Base-by-base conservation (phyloP, 2,888 invertebrate genomes). In the Ptychoptera albimana region DNA sequence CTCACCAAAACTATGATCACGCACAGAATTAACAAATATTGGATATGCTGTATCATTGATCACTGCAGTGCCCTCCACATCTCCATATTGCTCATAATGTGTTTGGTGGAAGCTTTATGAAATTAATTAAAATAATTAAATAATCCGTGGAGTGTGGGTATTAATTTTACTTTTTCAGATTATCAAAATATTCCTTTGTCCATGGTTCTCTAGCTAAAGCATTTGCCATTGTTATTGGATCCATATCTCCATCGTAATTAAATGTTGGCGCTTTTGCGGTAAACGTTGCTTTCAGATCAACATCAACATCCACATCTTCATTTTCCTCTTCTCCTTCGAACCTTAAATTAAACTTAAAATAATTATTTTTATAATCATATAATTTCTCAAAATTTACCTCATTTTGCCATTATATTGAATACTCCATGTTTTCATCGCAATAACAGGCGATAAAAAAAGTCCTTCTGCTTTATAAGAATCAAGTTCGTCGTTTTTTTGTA, bases 81-180 rank as follows among this genome's bases (percentile, higher is more conserved):
- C 63, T 2, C 82, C 82, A 69, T 77, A 77, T 63, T 84, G 83
- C 54, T 84, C 82, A 57, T 82, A 82, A 59, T 83, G 82, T 0
- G 77, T 75, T 64, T 82, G 80, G 58, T 82, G 81, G 32, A 72
- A 64, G 48, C 81, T 81, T 59, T 36, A 66, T 54, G 48, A 37
- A 42, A 46, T 8, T 47, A 14, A 30, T 23, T 39, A n/a, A 36
- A 9, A n/a, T 43, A 36, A 10, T 38, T 30, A 29, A 37, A 2
- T 43, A 15, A 37, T 36, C 31, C 31, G 40, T n/a, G 9, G 8
- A n/a, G n/a, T n/a, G n/a, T n/a, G n/a, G n/a, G n/a, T n/a, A n/a
- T 32, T 9, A 7, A 40, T 51, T 66, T 61, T 64, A 81, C 77
- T 66, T 69, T 64, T 77, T 66, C 10, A 83, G 63, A 40, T 67